Percentiles rank a stretch among this genome's conserved stretches.
phyloP scores from a whole-genome alignment of 2,113 vertebrate genomes.

The Calidris pugnax region DNA sequence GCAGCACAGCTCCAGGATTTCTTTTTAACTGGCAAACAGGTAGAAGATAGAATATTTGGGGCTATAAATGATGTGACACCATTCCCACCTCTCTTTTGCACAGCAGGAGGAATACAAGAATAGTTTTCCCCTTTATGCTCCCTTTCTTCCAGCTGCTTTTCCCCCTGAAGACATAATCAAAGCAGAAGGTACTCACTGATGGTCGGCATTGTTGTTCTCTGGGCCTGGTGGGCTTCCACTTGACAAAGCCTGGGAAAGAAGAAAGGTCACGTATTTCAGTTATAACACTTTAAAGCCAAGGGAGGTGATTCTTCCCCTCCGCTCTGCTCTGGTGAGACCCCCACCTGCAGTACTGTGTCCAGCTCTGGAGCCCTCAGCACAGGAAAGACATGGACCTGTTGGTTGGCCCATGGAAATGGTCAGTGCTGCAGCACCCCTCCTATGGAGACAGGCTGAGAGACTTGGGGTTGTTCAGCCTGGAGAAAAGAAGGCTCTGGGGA shows the following conservation, averaged over 20 bases:
- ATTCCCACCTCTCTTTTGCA: neutral
- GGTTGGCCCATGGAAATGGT: rapidly evolving
- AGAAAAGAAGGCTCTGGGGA: neutral
- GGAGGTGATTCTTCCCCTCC: neutral
- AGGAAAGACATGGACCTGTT: neutral
- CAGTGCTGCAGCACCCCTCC: rapidly evolving
- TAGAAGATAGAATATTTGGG: neutral
- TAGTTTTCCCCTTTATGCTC: neutral
- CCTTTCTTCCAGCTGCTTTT: neutral
- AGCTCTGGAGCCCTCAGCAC: neutral
- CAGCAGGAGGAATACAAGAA: neutral
- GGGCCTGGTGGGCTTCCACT: neutral
- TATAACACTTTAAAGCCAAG: neutral
- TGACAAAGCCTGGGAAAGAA: slow-evolving; percentile 55
- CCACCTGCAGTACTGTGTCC: neutral
- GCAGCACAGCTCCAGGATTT: neutral
- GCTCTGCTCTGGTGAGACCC: neutral
- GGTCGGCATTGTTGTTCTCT: neutral
- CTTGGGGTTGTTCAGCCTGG: neutral
- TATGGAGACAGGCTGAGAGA: neutral
- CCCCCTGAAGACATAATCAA: neutral
- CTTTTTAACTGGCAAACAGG: neutral
- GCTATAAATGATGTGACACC: neutral
- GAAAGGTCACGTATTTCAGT: neutral
- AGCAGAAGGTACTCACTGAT: slow-evolving; percentile 62